phyloP scores from a whole-genome alignment of 2,113 vertebrate genomes.

The Triplophysa tibetana region DNA sequence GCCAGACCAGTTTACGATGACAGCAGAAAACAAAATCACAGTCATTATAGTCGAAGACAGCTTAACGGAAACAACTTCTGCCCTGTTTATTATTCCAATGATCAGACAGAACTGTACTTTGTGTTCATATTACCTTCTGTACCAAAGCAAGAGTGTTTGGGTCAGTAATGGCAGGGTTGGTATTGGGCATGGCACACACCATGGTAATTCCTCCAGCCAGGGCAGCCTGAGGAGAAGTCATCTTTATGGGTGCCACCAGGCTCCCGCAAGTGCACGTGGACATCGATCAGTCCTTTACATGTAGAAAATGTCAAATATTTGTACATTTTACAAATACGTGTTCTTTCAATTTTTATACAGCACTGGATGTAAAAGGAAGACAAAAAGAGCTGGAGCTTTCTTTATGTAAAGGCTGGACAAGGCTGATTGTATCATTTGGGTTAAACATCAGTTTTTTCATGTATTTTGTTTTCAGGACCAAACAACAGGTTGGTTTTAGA shows the following conservation, averaged over 20 bases:
- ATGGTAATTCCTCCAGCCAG: slow-evolving; percentile 91
- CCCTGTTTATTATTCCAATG: not conserved
- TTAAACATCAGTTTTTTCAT: too few relatives aligned
- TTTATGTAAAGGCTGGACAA: too few relatives aligned
- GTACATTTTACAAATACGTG: too few relatives aligned
- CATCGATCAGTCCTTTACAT: slow-evolving; percentile 84
- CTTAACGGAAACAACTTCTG: not conserved
- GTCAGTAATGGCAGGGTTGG: slow-evolving; percentile 83
- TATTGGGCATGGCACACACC: slow-evolving; percentile 98
- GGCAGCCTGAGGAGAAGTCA: slow-evolving; percentile 91
- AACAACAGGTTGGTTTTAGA: too few relatives aligned
- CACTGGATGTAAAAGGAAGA: not conserved
- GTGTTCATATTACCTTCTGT: slow-evolving; percentile 82
- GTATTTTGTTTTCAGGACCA: too few relatives aligned
- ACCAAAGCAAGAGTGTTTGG: slow-evolving; percentile 74
- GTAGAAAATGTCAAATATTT: not conserved
- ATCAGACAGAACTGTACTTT: not conserved
- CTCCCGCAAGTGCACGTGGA: slow-evolving; percentile 93
- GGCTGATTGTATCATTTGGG: too few relatives aligned
- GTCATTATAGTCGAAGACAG: too few relatives aligned
- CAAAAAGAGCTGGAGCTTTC: too few relatives aligned
- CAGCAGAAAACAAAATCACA: not conserved
- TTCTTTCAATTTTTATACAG: not conserved
- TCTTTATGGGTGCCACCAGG: slow-evolving; percentile 92
- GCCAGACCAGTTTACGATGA: slow-evolving; percentile 62